Base-by-base conservation (phyloP, 2,888 invertebrate genomes). In the Lordiphosa andalusiaca region DNA sequence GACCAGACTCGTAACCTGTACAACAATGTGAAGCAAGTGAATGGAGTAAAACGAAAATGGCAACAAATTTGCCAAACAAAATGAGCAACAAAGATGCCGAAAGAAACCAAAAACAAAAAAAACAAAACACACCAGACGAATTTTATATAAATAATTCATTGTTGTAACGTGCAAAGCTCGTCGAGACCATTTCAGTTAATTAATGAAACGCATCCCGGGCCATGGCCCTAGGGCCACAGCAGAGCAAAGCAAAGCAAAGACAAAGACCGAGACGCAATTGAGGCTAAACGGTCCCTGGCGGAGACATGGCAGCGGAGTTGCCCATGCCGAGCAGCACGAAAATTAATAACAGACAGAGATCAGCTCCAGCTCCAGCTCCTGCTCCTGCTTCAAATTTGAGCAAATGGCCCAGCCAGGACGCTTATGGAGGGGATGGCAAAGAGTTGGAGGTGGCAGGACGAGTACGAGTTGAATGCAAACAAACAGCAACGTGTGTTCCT, bases 121-220 rank as follows among this genome's bases (percentile, higher is more conserved):
- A 51, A 60, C 65, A 71, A 70, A 70, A 75, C 63, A 75, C 63
- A 59, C 77, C 80, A 86, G 87, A 87, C 87, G 73, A 66, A 82
- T 76, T 84, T 77, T 71, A 74, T 76, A 85, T 87, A 87, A 87
- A 86, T 87, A 83, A 86, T 87, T 84, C 82, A 86, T 83, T 80
- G 73, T 85, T 85, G 84, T 87, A 85, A 86, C 87, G 87, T 86
- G 84, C 73, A 78, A 86, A 86, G 70, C 84, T 84, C 80, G 69
- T 71, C 70, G 82, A 69, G 76, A 75, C 64, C 67, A 72, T 87
- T 87, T 82, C 68, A 75, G 84, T 87, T 87, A 87, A 86, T 86
- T 86, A 86, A 86, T 75, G 83, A 84, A 85, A 75, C 73, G 72
- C 78, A 83, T 73, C 69, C 67, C 64, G 61, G 62, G 49, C 67